Percentiles rank a stretch among this genome's conserved stretches.
phyloP scores from a whole-genome alignment of 2,888 invertebrate species.

The Muscina levida region DNA sequence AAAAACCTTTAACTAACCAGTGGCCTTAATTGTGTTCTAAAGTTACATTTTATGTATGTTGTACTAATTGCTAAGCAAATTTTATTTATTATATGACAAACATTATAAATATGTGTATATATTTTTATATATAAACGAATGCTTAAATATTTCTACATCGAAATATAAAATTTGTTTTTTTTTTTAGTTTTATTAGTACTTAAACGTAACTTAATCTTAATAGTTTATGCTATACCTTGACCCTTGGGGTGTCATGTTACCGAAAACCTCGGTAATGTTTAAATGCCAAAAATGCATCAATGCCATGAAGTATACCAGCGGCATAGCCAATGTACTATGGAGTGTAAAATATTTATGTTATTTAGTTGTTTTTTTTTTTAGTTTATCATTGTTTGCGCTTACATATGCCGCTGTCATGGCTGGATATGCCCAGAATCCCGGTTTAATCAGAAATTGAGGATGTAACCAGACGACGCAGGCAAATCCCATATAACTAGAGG shows the following conservation, averaged over 20 bases:
- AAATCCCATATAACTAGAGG: slow-evolving; percentile 89
- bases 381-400: slow-evolving; percentile 80
- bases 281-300: slow-evolving; percentile 89
- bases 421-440: slow-evolving; percentile 92
- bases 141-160: slow-evolving; percentile 9
- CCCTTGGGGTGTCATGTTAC: slow-evolving; percentile 76
- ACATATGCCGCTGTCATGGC: slow-evolving; percentile 94
- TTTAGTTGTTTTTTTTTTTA: background rate
- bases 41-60: slow-evolving; percentile 20
- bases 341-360: background rate
- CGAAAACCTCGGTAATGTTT: slow-evolving; percentile 84
- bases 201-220: no score
- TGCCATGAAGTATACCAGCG: slow-evolving; percentile 87
- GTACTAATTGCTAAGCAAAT: slow-evolving; percentile 1
- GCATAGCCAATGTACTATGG: slow-evolving; percentile 88
- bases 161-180: slow-evolving; percentile 1
- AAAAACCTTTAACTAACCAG: slow-evolving; percentile 2
- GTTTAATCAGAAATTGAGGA: slow-evolving; percentile 86
- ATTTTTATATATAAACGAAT: slow-evolving; percentile 14
- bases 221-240: no score
- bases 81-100: slow-evolving; percentile 6
- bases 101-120: slow-evolving; percentile 31
- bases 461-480: slow-evolving; percentile 89
- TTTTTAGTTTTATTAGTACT: no score
- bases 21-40: slow-evolving; percentile 7